phyloP scores from a whole-genome alignment of 2,797 vertebrate species.

The Cottoperca gobio region DNA sequence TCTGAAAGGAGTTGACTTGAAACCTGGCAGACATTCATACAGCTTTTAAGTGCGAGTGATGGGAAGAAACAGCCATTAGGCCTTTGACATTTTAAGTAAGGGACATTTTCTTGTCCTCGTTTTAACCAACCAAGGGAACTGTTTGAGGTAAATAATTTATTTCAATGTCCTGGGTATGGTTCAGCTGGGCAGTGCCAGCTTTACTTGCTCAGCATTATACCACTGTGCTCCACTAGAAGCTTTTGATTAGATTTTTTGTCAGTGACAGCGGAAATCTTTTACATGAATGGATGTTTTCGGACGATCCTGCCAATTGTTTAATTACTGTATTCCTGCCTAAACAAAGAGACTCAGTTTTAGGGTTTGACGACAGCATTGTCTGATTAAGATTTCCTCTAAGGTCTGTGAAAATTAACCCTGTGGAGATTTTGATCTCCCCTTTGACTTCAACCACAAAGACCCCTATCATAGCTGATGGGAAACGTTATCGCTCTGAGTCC shows the following conservation, averaged over 20 bases:
- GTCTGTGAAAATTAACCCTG: slow-evolving; percentile 5
- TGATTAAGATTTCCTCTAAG: slow-evolving; percentile 23
- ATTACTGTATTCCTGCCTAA: neutral
- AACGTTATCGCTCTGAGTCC: slow-evolving; percentile 58
- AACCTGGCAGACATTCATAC: slow-evolving; percentile 30
- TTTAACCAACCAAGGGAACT: slow-evolving; percentile 44
- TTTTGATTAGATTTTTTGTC: slow-evolving; percentile 3
- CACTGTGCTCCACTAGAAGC: slow-evolving; percentile 1
- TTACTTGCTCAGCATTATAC: slow-evolving; percentile 51
- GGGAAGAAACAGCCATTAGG: slow-evolving; percentile 45
- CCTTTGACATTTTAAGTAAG: slow-evolving; percentile 49
- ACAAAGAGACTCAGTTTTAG: neutral
- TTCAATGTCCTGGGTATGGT: slow-evolving; percentile 36
- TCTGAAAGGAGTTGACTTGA: slow-evolving; percentile 41
- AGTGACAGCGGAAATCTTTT: slow-evolving; percentile 15
- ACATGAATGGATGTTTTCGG: slow-evolving; percentile 2
- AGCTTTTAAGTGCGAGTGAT: slow-evolving; percentile 37
- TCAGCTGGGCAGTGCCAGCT: slow-evolving; percentile 36
- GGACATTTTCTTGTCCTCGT: slow-evolving; percentile 38
- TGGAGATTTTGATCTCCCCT: slow-evolving; percentile 20
- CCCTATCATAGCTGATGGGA: slow-evolving; percentile 31
- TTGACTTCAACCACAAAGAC: slow-evolving; percentile 31
- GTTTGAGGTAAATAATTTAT: slow-evolving; percentile 69
- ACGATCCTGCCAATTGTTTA: slow-evolving; percentile 8
- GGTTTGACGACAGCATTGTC: slow-evolving; percentile 1